Evolutionary conservation across 2,888 invertebrate species (phyloP).

Genomic region (Eupithecia abbreviata): DNA sequence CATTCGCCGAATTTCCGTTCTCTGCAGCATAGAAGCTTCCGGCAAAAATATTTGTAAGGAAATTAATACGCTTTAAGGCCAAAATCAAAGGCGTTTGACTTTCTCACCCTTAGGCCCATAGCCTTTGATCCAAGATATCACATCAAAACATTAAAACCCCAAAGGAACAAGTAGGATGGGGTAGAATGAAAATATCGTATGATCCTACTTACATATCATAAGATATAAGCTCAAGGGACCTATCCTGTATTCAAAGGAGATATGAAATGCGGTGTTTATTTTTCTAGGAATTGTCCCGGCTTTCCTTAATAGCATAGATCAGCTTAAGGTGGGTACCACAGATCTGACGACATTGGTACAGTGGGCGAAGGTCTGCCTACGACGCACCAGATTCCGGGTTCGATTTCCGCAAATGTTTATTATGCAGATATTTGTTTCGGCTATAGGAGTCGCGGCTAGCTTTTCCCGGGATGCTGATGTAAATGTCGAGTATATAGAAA

Average conservation of each 20-base stretch:
- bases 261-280: conserved; percentile 8
- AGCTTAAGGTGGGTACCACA: neutral
- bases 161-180: neutral
- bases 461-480: no score
- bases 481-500: no score
- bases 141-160: conserved; percentile 3
- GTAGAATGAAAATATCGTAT: neutral
- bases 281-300: neutral
- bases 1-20: neutral
- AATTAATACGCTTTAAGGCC: neutral
- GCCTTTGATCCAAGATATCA: conserved; percentile 2
- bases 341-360: no score
- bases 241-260: neutral
- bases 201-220: neutral
- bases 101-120: neutral
- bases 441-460: no score
- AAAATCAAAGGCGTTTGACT: conserved; percentile 2
- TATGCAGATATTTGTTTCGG: no score
- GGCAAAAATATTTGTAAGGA: neutral
- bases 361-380: no score
- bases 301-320: neutral
- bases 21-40: neutral
- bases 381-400: no score
- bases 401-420: no score
- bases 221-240: neutral